phyloP scores from a whole-genome alignment of 1,140 invertebrate species.

The Apocrypta bakeri region DNA sequence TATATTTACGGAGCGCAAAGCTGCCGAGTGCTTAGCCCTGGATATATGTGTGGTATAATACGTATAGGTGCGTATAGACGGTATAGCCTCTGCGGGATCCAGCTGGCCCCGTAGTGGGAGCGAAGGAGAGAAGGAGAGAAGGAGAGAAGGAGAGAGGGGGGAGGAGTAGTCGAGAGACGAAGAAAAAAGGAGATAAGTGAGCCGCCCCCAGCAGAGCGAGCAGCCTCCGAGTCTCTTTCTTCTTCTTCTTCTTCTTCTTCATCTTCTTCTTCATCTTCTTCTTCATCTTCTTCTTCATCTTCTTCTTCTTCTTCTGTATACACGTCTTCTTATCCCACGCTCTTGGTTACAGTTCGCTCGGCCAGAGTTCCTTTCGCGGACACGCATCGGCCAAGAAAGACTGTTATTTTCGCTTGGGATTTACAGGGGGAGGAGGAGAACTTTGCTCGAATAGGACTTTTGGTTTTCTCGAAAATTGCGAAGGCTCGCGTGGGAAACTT shows the following conservation, averaged over 20 bases:
- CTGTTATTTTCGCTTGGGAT: neutral
- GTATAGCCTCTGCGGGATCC: neutral
- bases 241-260: neutral
- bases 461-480: neutral
- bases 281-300: neutral
- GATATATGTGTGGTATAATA: too few species aligned
- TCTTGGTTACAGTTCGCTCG: conserved; percentile 23
- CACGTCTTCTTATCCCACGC: conserved; percentile 41
- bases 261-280: neutral
- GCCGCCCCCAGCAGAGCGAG: conserved; percentile 71
- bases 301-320: neutral
- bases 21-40: too few species aligned
- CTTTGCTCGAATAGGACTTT: too few species aligned
- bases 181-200: conserved; percentile 61
- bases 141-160: conserved; percentile 22
- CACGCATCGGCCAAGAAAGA: neutral
- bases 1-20: too few species aligned
- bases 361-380: conserved; percentile 28
- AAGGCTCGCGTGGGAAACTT: neutral
- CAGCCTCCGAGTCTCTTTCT: conserved; percentile 59
- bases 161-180: conserved; percentile 46
- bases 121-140: conserved; percentile 38
- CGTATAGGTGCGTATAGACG: too few species aligned
- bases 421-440: neutral
- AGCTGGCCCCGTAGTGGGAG: neutral